phyloP scores from a whole-genome alignment of 2,888 invertebrate genomes.

The Sepiola atlantica region DNA sequence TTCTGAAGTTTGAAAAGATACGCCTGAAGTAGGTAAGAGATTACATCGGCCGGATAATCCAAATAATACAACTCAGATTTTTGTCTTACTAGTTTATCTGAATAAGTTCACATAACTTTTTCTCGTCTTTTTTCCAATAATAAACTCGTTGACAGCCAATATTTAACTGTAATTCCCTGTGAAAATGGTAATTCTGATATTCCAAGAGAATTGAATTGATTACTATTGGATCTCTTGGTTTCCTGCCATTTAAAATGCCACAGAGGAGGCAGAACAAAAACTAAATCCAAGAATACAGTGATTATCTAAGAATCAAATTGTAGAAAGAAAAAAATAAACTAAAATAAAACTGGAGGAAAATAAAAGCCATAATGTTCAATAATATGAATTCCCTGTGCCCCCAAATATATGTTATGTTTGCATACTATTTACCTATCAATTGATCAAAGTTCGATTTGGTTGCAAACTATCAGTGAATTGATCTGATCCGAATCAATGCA shows the following conservation, averaged over 20 bases:
- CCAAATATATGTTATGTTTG: neutral
- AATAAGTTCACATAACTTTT: neutral
- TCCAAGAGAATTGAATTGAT: constrained; percentile 16
- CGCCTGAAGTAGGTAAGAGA: too few relatives aligned
- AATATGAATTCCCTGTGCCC: neutral
- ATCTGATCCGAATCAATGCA: neutral
- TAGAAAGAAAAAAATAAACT: neutral
- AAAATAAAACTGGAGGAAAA: neutral
- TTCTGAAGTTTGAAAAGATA: too few relatives aligned
- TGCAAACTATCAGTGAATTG: neutral
- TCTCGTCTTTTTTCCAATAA: neutral
- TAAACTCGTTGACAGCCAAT: neutral
- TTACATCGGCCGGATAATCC: too few relatives aligned
- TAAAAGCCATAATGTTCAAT: neutral
- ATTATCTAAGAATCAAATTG: neutral
- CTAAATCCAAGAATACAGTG: neutral
- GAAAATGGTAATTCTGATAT: neutral
- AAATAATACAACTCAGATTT: too few relatives aligned
- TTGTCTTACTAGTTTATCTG: too few relatives aligned
- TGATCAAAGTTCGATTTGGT: neutral
- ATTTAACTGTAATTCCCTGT: neutral
- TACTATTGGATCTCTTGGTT: neutral
- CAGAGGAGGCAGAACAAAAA: neutral
- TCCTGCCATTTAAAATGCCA: neutral
- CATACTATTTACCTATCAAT: neutral